Base-by-base conservation (phyloP, 2,888 invertebrate species). In the Ashinkailepas kermadecensis region DNA sequence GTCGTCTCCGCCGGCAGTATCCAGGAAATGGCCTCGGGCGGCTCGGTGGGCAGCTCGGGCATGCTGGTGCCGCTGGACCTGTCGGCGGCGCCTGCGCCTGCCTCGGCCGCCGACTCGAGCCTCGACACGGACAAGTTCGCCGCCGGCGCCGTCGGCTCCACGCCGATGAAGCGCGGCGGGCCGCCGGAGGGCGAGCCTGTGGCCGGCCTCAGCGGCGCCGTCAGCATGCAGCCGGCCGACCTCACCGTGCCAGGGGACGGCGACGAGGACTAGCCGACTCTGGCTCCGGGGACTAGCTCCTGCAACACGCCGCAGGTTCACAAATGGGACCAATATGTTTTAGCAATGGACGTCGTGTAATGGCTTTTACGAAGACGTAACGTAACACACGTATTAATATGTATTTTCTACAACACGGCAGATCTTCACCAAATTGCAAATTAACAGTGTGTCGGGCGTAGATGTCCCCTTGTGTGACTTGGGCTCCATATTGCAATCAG, bases 51-150 rank as follows among this genome's bases (percentile, higher is more conserved):
- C 54, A 54, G 78, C 58, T 57, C 78, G 23, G 78, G 57, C 57
- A 78, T 78, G 78, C 58, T 57, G 78, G 58, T 13, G 58, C 57
- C 78, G 57, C 23, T 58, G 21, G 78, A 58, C 23, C 78, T 58
- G 23, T 58, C 57, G 23, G 78, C 78, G 11, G 58, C 25, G 57
- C 57, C 57, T 57, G 54, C 78, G 58, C 74, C n/a, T 7, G 59
- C 7, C 59, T 59, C 59, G 57, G 8, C 57, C 12, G 58, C 15
- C 57, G 78, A 78, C 57, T 78, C 78, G 11, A 78, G 78, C 56
- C 57, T 78, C n/a, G 78, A 78, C 78, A 78, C 78, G 78, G 78
- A 78, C 78, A 58, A 58, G 78, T 78, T 78, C 58, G 78, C n/a
- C 10, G 78, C 78, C 23, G 78, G 78, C 57, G 78, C 54, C 58